Percentiles rank a stretch among this genome's conserved stretches.
phyloP scores from a whole-genome alignment of 2,113 vertebrate genomes.

The Leptocoma aspasia region DNA sequence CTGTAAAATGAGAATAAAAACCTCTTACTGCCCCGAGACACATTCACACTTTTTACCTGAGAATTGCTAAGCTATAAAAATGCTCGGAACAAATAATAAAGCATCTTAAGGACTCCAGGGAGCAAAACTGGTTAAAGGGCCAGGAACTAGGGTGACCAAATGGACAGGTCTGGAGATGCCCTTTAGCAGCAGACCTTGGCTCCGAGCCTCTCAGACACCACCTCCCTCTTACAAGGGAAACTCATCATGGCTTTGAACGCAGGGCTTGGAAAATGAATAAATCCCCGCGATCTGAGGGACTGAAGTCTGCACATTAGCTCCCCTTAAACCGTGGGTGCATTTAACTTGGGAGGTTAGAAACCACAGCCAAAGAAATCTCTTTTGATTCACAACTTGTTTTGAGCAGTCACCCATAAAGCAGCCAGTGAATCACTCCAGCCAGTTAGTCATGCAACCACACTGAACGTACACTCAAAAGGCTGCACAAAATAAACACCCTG shows the following conservation, averaged over 20 bases:
- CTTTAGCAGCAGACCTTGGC: conserved; percentile 13
- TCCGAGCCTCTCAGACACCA: neutral
- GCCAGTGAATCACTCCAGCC: conserved; percentile 65
- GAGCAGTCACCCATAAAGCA: conserved; percentile 60
- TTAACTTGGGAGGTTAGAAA: conserved; percentile 63
- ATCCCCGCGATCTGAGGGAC: conserved; percentile 6
- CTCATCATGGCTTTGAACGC: neutral
- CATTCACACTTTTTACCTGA: neutral
- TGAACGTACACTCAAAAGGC: conserved; percentile 13
- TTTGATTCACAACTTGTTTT: conserved; percentile 72
- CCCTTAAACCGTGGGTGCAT: conserved; percentile 41
- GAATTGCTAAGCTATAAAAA: neutral
- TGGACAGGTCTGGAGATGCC: neutral
- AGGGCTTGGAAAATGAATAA: conserved; percentile 27
- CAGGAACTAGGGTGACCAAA: accelerated
- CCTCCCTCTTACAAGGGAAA: conserved; percentile 30
- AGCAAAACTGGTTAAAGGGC: neutral
- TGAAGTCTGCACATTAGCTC: conserved; percentile 41
- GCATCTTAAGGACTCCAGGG: neutral
- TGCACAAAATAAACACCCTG: conserved; percentile 63
- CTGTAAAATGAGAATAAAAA: neutral
- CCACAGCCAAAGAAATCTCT: conserved; percentile 56
- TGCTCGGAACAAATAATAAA: neutral
- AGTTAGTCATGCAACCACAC: conserved; percentile 67
- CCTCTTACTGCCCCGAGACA: neutral